A percentile compares a stretch with the other conserved stretches of the same genome.
Conservation (phyloP, 2,797 vertebrate genomes). For the Erethizon dorsatum region DNA sequence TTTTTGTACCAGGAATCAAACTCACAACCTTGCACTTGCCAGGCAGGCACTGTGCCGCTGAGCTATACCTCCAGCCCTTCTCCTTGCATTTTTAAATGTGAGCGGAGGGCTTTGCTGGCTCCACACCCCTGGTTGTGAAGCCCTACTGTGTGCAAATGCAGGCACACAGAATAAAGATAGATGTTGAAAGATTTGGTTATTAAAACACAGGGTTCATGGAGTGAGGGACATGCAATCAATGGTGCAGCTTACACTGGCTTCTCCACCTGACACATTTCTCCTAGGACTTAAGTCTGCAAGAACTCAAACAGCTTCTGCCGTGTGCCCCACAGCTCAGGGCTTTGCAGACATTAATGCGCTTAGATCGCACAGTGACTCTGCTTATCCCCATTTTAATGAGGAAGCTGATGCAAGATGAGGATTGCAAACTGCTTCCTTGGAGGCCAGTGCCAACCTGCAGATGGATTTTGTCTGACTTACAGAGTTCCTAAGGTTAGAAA, state of each 20-base stretch:
- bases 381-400: not conserved
- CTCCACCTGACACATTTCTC: not conserved
- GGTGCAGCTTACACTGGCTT: not conserved
- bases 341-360: fast-evolving
- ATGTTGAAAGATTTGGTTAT: slow-evolving; percentile 38
- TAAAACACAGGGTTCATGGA: not conserved
- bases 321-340: too few relatives aligned
- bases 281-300: not conserved
- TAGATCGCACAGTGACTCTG: not conserved
- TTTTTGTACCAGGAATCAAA: too few relatives aligned
- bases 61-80: too few relatives aligned
- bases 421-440: not conserved
- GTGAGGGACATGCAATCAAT: not conserved
- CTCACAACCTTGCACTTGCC: too few relatives aligned
- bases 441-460: not conserved
- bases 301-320: not conserved
- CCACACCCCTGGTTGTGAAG: not conserved
- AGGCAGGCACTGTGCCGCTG: too few relatives aligned
- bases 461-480: not conserved
- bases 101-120: not conserved
- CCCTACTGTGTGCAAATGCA: not conserved
- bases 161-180: not conserved
- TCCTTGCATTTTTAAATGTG: not conserved
- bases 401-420: not conserved
- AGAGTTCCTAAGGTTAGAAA: not conserved